phyloP scores from a whole-genome alignment of 2,113 vertebrate species.

The Dolichotis patagonum region DNA sequence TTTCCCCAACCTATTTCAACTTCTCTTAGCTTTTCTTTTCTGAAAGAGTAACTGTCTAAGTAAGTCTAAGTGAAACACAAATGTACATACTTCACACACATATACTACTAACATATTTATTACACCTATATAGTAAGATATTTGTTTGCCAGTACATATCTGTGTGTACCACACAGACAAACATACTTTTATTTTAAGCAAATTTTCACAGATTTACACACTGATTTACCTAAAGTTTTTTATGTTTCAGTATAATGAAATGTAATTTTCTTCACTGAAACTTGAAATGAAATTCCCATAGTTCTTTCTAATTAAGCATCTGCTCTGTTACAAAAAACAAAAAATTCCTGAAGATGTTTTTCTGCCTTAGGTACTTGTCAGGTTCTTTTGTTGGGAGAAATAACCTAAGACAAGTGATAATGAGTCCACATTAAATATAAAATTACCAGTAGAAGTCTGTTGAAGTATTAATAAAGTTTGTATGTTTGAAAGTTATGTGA shows the following conservation, averaged over 20 bases:
- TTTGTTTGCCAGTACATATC: neutral
- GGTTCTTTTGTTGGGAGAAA: neutral
- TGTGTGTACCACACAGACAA: neutral
- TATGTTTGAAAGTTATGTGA: neutral
- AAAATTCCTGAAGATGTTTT: neutral
- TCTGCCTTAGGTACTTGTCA: neutral
- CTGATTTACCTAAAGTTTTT: neutral
- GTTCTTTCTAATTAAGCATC: neutral
- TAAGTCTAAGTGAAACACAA: neutral
- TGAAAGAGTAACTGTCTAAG: neutral
- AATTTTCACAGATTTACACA: neutral
- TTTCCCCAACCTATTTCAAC: neutral
- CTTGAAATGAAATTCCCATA: neutral
- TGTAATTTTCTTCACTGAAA: neutral
- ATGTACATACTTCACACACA: neutral
- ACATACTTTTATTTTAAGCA: neutral
- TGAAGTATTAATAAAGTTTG: neutral
- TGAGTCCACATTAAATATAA: neutral
- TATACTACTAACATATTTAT: neutral
- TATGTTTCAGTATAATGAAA: neutral
- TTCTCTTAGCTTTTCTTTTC: neutral
- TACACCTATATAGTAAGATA: neutral
- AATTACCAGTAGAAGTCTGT: neutral
- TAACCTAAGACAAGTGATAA: neutral
- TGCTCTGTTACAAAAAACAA: neutral